Evolutionary conservation across 2,888 invertebrate species (phyloP).

Genomic region (Sinohyriopsis cumingii): DNA sequence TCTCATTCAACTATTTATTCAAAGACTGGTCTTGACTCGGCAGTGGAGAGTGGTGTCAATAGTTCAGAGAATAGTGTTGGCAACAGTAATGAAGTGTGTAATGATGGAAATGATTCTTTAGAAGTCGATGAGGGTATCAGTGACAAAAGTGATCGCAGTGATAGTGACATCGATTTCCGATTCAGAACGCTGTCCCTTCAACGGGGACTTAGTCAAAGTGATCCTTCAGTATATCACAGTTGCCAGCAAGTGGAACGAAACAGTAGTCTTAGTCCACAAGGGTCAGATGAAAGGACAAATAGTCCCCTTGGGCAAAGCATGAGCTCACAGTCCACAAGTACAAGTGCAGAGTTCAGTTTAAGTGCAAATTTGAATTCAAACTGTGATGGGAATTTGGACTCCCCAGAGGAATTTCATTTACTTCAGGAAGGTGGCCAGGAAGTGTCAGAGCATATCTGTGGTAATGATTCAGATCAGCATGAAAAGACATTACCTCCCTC

Average conservation of each 20-base stretch:
- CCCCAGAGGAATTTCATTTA: slow-evolving; percentile 27
- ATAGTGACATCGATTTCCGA: slow-evolving; percentile 40
- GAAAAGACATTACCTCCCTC: slow-evolving; percentile 20
- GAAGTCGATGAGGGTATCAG: slow-evolving; percentile 40
- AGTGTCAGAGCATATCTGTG: slow-evolving; percentile 31
- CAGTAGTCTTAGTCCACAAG: slow-evolving; percentile 4
- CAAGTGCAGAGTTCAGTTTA: slow-evolving; percentile 57
- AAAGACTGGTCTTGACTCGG: slow-evolving; percentile 30
- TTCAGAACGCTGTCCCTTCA: slow-evolving; percentile 41
- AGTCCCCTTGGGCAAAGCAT: slow-evolving; percentile 33
- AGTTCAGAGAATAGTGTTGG: slow-evolving; percentile 40
- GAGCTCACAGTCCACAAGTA: slow-evolving; percentile 53
- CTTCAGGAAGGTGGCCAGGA: slow-evolving; percentile 13
- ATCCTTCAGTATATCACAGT: slow-evolving; percentile 55
- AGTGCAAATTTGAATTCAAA: slow-evolving; percentile 37
- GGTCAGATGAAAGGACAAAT: slow-evolving; percentile 17
- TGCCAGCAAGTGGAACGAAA: slow-evolving; percentile 31
- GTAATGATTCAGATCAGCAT: slow-evolving; percentile 27
- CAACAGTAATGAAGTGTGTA: slow-evolving; percentile 34
- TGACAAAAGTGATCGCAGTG: slow-evolving; percentile 24
- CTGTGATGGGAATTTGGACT: slow-evolving; percentile 41
- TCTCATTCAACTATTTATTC: slow-evolving; percentile 24
- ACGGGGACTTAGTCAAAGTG: slow-evolving; percentile 49
- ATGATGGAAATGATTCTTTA: slow-evolving; percentile 27
- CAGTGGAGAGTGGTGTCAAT: slow-evolving; percentile 37